Evolutionary conservation across 2,797 vertebrate species (phyloP).

Genomic region (Rhabdophis nuchalis): DNA sequence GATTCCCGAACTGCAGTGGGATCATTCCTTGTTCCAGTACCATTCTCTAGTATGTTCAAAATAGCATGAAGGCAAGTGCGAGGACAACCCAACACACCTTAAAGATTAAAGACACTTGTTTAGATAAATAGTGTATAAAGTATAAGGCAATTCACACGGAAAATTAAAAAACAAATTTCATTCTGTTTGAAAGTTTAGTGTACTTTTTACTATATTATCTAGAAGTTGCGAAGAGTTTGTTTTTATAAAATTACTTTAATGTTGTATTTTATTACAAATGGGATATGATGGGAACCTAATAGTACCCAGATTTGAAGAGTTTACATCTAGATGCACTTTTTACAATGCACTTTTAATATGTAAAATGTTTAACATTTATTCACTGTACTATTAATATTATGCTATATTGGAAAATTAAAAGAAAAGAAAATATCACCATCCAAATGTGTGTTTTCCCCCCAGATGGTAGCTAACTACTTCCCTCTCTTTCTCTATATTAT

Average conservation of each 20-base stretch:
- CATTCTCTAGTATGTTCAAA: slow-evolving; percentile 90
- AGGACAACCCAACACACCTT: slow-evolving; percentile 94
- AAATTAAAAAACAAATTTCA: slow-evolving; percentile 24
- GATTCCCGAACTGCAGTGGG: slow-evolving; percentile 83
- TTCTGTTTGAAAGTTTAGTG: background rate
- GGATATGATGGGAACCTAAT: background rate
- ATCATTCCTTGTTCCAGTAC: slow-evolving; percentile 84
- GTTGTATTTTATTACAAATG: slow-evolving; percentile 5
- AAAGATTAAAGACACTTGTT: slow-evolving; percentile 12
- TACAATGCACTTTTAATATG: background rate
- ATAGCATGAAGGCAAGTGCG: slow-evolving; percentile 95
- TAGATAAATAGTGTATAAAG: background rate
- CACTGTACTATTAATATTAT: slow-evolving; percentile 4
- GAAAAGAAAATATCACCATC: background rate
- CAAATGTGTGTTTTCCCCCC: background rate
- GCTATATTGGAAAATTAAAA: background rate
- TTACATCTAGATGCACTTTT: background rate
- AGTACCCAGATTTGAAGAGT: background rate
- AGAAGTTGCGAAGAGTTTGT: background rate
- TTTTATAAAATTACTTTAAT: background rate
- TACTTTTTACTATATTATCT: background rate
- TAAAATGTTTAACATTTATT: background rate
- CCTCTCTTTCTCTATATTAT: background rate
- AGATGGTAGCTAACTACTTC: background rate
- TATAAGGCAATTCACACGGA: background rate